Conservation (phyloP, 2,113 vertebrate genomes). For the Turnix velox region DNA sequence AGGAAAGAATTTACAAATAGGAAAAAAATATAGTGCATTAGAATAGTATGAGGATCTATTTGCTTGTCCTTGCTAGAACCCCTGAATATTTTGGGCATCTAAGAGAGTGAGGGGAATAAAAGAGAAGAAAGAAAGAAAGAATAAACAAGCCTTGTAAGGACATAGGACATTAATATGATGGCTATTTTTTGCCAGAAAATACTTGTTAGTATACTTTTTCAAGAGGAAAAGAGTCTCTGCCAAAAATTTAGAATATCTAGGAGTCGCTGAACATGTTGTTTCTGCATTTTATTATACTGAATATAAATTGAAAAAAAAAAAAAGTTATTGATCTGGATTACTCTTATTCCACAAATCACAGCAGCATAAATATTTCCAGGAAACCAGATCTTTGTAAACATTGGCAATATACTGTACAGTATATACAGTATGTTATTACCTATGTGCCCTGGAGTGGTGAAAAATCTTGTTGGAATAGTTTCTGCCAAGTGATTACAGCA, state of each 20-base stretch:
- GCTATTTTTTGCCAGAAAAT: conserved; percentile 20
- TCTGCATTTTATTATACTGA: neutral
- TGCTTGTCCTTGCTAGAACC: neutral
- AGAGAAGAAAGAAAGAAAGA: neutral
- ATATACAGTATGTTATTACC: neutral
- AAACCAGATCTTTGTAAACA: neutral
- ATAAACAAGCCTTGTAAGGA: neutral
- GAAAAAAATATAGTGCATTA: neutral
- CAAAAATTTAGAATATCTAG: neutral
- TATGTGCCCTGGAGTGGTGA: neutral
- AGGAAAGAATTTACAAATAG: neutral
- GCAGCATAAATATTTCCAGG: neutral
- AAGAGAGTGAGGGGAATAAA: neutral
- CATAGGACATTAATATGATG: neutral
- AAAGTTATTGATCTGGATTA: neutral
- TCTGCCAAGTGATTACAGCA: neutral
- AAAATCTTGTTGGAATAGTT: neutral
- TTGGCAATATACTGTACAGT: neutral
- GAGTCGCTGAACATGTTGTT: neutral
- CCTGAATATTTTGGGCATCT: neutral
- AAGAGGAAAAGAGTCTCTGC: neutral
- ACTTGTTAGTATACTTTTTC: neutral
- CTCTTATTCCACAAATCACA: neutral
- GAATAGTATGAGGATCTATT: neutral
- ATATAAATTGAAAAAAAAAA: neutral